Percentiles rank a stretch among this genome's conserved stretches.
Evolutionary conservation across 2,888 invertebrate genomes (phyloP).

Genomic region (Xanthia togata): DNA sequence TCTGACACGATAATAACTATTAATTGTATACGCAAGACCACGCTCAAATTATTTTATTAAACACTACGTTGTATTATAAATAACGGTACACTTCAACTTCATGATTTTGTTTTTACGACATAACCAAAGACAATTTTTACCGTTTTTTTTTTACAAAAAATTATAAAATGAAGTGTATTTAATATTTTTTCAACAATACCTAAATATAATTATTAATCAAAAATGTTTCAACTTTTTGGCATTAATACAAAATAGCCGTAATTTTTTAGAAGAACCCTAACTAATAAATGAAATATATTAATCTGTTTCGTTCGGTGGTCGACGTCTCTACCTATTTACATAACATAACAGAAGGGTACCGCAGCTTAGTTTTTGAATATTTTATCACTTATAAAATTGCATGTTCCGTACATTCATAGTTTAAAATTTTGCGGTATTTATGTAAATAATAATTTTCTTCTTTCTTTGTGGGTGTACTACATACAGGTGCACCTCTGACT

Average conservation of each 20-base stretch:
- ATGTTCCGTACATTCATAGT: constrained; percentile 31
- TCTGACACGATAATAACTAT: constrained; percentile 44
- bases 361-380: constrained; percentile 16
- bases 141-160: constrained; percentile 21
- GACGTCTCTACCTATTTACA: constrained; percentile 62
- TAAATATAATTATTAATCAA: constrained; percentile 55
- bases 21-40: constrained; percentile 51
- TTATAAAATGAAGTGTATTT: constrained; percentile 18
- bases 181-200: constrained; percentile 45
- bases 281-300: constrained; percentile 63
- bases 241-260: constrained; percentile 57
- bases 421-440: not conserved
- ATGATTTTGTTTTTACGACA: constrained; percentile 28
- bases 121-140: constrained; percentile 19
- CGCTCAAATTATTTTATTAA: constrained; percentile 41
- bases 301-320: constrained; percentile 66
- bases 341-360: constrained; percentile 35
- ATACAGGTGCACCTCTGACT: not conserved
- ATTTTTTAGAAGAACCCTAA: constrained; percentile 52
- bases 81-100: constrained; percentile 33
- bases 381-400: constrained; percentile 10
- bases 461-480: not conserved
- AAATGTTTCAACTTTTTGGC: constrained; percentile 55
- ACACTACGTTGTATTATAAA: constrained; percentile 8
- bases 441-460: not conserved